Evolutionary conservation across 2,797 vertebrate genomes (phyloP).

Genomic region (Gila robusta): DNA sequence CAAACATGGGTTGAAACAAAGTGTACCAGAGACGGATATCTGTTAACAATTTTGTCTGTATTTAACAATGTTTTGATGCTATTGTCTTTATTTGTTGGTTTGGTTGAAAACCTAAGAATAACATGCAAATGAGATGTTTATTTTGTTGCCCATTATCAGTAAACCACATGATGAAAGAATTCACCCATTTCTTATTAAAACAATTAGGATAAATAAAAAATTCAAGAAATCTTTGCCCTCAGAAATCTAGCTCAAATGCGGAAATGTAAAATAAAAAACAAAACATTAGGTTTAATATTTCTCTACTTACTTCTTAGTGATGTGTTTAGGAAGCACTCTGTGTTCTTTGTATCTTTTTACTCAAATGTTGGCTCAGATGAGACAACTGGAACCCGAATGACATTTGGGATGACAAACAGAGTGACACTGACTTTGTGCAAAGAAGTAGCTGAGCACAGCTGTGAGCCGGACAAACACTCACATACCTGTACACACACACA

Average conservation of each 20-base stretch:
- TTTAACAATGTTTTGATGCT: background rate
- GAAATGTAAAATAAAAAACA: background rate
- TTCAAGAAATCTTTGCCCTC: background rate
- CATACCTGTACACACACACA: background rate
- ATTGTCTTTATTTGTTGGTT: background rate
- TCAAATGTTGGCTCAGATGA: constrained; percentile 65
- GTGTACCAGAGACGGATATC: background rate
- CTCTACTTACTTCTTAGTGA: background rate
- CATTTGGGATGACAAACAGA: constrained; percentile 75
- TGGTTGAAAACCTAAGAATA: background rate
- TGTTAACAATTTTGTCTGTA: background rate
- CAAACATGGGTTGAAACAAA: background rate
- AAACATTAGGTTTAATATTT: background rate
- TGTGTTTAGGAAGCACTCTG: constrained; percentile 66
- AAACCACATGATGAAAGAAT: background rate
- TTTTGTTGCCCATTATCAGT: background rate
- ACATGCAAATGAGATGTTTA: background rate
- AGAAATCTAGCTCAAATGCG: background rate
- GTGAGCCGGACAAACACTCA: constrained; percentile 27
- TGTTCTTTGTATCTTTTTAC: constrained; percentile 69
- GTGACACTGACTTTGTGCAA: constrained; percentile 28
- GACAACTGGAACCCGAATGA: constrained; percentile 67
- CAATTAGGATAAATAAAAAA: background rate
- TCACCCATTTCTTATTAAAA: background rate
- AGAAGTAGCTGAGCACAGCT: constrained; percentile 37